Evolutionary conservation across 2,113 vertebrate species (phyloP), one percentile per base, ranked within the genome.

Genomic region (Coreoperca whiteheadi): DNA sequence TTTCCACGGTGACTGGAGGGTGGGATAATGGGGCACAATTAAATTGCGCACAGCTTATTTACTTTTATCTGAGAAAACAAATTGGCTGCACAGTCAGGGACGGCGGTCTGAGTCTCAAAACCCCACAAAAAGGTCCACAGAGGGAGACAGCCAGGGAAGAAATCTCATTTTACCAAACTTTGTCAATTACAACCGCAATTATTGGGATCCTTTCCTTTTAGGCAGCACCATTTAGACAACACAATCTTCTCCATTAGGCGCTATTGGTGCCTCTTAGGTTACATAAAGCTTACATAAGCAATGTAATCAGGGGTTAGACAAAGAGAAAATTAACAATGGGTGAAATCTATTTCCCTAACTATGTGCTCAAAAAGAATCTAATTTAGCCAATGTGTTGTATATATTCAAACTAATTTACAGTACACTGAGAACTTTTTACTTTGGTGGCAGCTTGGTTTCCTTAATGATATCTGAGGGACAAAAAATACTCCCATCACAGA

Each of bases 1-100:
- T 91, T 89, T 92, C 87, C 77, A 53, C 66, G 34, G 79, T 81
- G 88, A 77, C 83, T 84, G 87, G 53, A 90, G 69, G 77, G 81
- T 69, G 79, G 91, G 87, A 94, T 94, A 94, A 94, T 93, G 87
- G 88, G 86, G 84, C 80, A 91, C 90, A 94, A 93, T 95, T 93
- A 93, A 94, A 93, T 91, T 88, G 91, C 16, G 79, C 89, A 88
- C 79, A 82, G 89, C 84, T 90, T 94, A 91, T 94, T 95, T 94
- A 94, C 92, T 92, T 95, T 93, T 92, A 93, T 93, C 91, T 79
- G 68, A 77, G 79, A 73, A 90, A 93, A 93, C 85, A 93, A 94
- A 94, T 93, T 91, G 93, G 79, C 86, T 85, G 81, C 83, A 32
- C 83, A 84, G 81, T 70, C 74, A 68, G 74, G 60, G 80, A 82